Percentiles rank a stretch among this genome's conserved stretches.
Evolutionary conservation across 2,888 invertebrate species (phyloP).

Genomic region (Aphodius sticticus): DNA sequence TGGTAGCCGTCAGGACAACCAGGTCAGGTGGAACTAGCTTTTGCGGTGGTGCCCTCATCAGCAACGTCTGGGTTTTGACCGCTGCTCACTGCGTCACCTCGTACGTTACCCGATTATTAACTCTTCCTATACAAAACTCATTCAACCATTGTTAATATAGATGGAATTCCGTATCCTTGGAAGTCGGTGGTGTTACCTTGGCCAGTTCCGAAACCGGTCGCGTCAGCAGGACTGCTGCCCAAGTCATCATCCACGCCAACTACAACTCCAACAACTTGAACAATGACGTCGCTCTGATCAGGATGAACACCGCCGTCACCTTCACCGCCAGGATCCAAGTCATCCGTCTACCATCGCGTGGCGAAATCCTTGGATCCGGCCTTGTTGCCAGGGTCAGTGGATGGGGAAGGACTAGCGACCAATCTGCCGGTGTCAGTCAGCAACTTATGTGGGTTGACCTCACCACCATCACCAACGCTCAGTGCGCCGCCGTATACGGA

Average conservation of each 20-base stretch:
- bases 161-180: background rate
- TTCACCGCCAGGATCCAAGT: conserved; percentile 37
- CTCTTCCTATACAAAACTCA: conserved; percentile 19
- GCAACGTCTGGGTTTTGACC: conserved; percentile 42
- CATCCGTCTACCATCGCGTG: conserved; percentile 37
- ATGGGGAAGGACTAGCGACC: conserved; percentile 44
- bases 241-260: conserved; percentile 27
- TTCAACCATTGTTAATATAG: conserved; percentile 9
- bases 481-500: conserved; percentile 46
- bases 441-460: conserved; percentile 47
- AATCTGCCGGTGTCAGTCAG: conserved; percentile 30
- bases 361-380: conserved; percentile 36
- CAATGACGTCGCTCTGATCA: conserved; percentile 39
- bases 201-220: conserved; percentile 18
- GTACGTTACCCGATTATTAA: conserved; percentile 32
- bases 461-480: conserved; percentile 46
- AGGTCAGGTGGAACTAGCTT: conserved; percentile 29
- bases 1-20: conserved; percentile 42
- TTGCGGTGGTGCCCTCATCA: conserved; percentile 46
- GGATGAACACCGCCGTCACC: conserved; percentile 28
- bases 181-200: conserved; percentile 28
- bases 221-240: conserved; percentile 23
- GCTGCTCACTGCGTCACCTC: conserved; percentile 46
- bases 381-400: conserved; percentile 42
- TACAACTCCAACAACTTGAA: conserved; percentile 32